These are phyloP conservation scores for Drosophila anomalata DNA, from an alignment of 2,888 invertebrate genomes.

Conservation along the genomic window DNA sequence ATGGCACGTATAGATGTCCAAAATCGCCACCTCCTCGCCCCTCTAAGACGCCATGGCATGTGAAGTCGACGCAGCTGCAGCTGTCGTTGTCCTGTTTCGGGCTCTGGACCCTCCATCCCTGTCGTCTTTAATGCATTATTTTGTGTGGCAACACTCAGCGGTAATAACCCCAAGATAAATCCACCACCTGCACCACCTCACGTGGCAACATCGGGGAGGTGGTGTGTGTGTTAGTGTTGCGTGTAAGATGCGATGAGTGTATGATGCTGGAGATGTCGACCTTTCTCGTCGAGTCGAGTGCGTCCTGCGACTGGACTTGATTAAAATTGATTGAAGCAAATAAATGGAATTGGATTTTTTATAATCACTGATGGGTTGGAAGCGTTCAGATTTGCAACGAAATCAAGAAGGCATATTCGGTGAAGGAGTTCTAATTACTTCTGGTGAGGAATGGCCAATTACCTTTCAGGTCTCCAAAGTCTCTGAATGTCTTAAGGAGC, in stretches of 20 bases:
- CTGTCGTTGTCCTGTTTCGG: conserved; percentile 44
- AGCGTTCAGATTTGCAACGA: conserved; percentile 34
- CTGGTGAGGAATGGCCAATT: background rate
- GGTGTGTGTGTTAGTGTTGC: conserved; percentile 10
- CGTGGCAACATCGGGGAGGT: conserved; percentile 3
- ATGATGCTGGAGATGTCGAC: conserved; percentile 36
- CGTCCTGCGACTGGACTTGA: conserved; percentile 56
- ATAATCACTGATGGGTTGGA: conserved; percentile 47
- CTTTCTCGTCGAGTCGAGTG: conserved; percentile 7
- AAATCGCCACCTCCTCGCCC: background rate
- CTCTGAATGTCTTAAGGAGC: background rate
- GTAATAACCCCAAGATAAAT: conserved; percentile 77
- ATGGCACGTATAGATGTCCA: conserved; percentile 9
- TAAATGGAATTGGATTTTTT: conserved; percentile 66
- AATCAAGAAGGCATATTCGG: conserved; percentile 40
- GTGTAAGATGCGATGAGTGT: conserved; percentile 36
- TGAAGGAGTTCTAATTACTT: conserved; percentile 57
- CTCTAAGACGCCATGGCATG: background rate
- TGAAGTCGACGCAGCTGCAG: conserved; percentile 64
- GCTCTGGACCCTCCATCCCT: conserved; percentile 28
- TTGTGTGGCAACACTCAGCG: conserved; percentile 80
- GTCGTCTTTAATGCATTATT: conserved; percentile 78
- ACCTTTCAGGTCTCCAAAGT: background rate
- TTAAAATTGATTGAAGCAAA: conserved; percentile 81
- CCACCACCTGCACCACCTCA: conserved; percentile 28